Conservation (phyloP, 2,888 invertebrate genomes). For the Stenolophus ochropezus region DNA sequence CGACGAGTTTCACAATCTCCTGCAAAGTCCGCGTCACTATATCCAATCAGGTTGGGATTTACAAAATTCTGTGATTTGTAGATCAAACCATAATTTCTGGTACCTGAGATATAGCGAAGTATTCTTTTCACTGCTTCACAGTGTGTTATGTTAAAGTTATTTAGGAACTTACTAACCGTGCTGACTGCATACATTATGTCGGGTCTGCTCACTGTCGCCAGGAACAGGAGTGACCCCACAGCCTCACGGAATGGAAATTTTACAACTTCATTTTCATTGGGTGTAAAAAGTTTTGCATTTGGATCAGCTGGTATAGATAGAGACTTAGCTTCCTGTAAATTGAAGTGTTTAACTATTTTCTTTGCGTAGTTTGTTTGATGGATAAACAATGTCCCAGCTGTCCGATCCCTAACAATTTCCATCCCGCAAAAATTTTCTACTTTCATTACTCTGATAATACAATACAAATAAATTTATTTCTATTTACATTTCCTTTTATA, state of each 20-base stretch:
- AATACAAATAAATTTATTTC: not conserved
- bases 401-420: no score
- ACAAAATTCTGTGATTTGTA: conserved; percentile 38
- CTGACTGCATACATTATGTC: conserved; percentile 62
- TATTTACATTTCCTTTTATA: no score
- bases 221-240: conserved; percentile 60
- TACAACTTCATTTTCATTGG: no score
- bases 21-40: conserved; percentile 62
- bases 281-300: no score
- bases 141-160: conserved; percentile 46
- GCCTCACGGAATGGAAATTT: conserved; percentile 44
- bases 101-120: conserved; percentile 61
- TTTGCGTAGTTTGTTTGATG: no score
- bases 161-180: conserved; percentile 58
- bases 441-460: not conserved
- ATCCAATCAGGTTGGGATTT: conserved; percentile 41
- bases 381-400: no score
- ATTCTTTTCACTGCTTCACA: conserved; percentile 62
- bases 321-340: no score
- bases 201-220: conserved; percentile 60
- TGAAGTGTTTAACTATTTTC: no score
- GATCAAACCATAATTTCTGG: conserved; percentile 55
- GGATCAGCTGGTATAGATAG: no score
- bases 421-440: no score
- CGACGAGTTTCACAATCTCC: conserved; percentile 60